Evolutionary conservation across 2,113 vertebrate genomes (phyloP).

Genomic region (Orientallactaga bullata): DNA sequence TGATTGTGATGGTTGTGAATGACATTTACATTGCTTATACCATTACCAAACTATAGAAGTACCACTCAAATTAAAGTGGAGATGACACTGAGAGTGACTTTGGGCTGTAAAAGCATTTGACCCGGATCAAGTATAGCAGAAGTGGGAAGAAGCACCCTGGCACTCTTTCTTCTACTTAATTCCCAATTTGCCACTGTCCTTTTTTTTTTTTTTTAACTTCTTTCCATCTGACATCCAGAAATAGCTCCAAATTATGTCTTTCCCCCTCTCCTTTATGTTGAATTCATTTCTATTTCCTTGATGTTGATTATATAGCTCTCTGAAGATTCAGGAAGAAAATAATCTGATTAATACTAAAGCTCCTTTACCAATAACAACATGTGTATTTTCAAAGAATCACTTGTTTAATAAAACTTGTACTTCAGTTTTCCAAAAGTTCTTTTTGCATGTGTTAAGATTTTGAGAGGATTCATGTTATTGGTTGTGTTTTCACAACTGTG

Average conservation of each 20-base stretch:
- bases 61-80: background rate
- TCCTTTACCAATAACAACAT: slow-evolving; percentile 25
- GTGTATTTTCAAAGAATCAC: slow-evolving; percentile 61
- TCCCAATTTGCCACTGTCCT: background rate
- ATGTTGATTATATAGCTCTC: background rate
- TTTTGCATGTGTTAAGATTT: background rate
- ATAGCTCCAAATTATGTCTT: background rate
- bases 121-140: background rate
- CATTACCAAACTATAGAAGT: slow-evolving; percentile 10
- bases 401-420: slow-evolving; percentile 1
- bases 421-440: slow-evolving; percentile 10
- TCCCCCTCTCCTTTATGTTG: slow-evolving; percentile 39
- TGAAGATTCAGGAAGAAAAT: slow-evolving; percentile 29
- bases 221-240: background rate
- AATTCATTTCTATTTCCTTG: slow-evolving; percentile 19
- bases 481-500: slow-evolving; percentile 24
- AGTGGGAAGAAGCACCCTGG: background rate
- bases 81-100: background rate
- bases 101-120: background rate
- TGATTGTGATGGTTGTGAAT: slow-evolving; percentile 42
- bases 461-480: background rate
- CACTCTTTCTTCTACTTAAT: background rate
- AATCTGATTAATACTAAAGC: slow-evolving; percentile 48
- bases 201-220: slow-evolving; percentile 4
- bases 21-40: slow-evolving; percentile 5